Percentiles rank a stretch among this genome's conserved stretches.
Conservation (phyloP, 2,113 vertebrate species). For the Barnardius zonarius region DNA sequence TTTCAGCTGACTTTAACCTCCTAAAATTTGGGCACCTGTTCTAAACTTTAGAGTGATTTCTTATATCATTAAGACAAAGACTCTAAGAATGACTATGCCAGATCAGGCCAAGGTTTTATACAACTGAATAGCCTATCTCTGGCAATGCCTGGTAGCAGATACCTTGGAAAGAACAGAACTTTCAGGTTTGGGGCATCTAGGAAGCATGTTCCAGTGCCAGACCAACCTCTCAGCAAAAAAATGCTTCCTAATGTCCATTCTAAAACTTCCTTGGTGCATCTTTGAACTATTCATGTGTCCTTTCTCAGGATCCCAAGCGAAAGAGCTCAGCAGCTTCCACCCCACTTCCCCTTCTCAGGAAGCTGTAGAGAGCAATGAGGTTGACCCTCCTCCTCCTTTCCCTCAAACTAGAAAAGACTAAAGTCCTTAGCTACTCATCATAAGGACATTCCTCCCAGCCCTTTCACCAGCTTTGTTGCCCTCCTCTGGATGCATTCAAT, state of each 20-base stretch:
- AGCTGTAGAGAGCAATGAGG: not conserved
- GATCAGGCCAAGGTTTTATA: not conserved
- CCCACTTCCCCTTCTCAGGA: not conserved
- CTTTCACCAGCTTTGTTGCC: not conserved
- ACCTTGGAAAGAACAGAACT: not conserved
- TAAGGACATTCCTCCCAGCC: not conserved
- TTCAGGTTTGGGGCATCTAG: not conserved
- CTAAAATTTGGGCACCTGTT: not conserved
- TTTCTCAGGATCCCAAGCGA: not conserved
- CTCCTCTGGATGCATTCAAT: not conserved
- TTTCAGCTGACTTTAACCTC: not conserved
- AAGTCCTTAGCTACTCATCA: not conserved
- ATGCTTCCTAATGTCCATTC: not conserved
- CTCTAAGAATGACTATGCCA: not conserved
- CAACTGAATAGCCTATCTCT: not conserved
- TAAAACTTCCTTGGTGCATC: not conserved
- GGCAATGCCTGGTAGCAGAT: not conserved
- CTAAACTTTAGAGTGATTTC: not conserved
- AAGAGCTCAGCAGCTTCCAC: not conserved
- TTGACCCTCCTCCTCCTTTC: not conserved
- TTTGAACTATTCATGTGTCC: not conserved
- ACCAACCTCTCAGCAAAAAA: not conserved
- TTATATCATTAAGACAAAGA: not conserved
- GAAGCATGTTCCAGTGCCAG: not conserved
- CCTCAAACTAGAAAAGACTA: not conserved